Evolutionary conservation across 2,797 vertebrate genomes (phyloP), one percentile per base, ranked within the genome.

Genomic region (Pelobates cultripes): DNA sequence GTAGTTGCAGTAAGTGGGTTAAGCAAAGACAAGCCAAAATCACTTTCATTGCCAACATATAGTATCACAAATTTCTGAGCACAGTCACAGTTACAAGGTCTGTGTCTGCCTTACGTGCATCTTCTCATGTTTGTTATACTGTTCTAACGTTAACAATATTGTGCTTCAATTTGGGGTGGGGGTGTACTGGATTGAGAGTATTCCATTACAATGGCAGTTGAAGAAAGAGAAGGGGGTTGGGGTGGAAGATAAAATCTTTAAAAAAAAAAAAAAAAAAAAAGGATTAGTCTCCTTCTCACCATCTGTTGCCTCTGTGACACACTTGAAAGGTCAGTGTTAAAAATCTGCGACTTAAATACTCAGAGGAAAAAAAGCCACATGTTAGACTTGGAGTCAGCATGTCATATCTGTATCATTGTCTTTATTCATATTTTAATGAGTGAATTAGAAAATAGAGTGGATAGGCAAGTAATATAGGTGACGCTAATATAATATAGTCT

Each of bases 171-270:
- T 7, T n/a, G 17, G n/a, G 61, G 28, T 28, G 15, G 1, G 47
- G 57, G 15, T 61, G 57, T 71, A 40, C 51, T 53, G 17, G 70
- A 28, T 73, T 69, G 5, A 40, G 57, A 55, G 51, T 43, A 69
- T 78, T 70, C 57, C 42, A 63, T 64, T 75, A 53, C 76, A 70
- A 78, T 43, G 61, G 76, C 67, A 40, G 40, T 74, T 74, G 53
- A 53, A 74, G 14, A 42, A 57, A 14, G 47, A 57, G 55, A 14
- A 14, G 14, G 55, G 17, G 61, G 61, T 2, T 17, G 17, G 61
- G 17, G 3, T 17, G 7, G 73, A 41, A 14, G 43, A 51, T 61
- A 51, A 13, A 66, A 47, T 9, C 60, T 6, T 14, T 4, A 15
- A 64, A 74, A 47, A n/a, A n/a, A n/a, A n/a, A 76, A 60, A 15